Base-by-base conservation (phyloP, 2,888 invertebrate genomes). In the Mycogona germanica region DNA sequence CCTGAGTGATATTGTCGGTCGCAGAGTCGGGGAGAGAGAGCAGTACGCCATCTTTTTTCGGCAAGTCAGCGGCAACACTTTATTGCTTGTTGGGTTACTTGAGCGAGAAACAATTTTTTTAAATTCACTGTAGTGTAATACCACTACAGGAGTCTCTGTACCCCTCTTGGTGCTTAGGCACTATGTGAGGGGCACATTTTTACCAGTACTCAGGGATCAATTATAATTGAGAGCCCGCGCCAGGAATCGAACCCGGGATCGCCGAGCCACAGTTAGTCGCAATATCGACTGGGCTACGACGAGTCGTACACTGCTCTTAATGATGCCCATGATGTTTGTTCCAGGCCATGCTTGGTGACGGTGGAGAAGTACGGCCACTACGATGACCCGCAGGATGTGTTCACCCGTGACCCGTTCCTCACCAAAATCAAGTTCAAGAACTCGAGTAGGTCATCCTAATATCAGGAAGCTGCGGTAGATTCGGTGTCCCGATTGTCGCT, bases 11-110 rank as follows among this genome's bases (percentile, higher is more conserved):
- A n/a, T 23, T 35, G 48, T 48, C 1, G 50, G 50, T 7, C n/a
- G 40, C 32, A 50, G 23, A 2, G n/a, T 6, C 1, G 50, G 50
- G 7, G 50, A 50, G 40, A 29, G n/a, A n/a, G 50, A 50, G 29
- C 50, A 50, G 21, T 50, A 38, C 9, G 50, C 38, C 2, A 23
- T 37, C 2, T 2, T 50, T 29, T 50, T 40, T 28, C 21, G 40
- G 50, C 40, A 40, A 38, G 46, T 14, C 42, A 42, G 23, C 17
- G 19, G 23, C 38, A 38, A 14, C 23, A 21, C 4, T 3, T 42
- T 42, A 21, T 2, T 42, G 19, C 42, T 9, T 32, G n/a, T 32
- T 9, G 14, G 23, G 23, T 9, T 42, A 3, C 42, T 42, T 14
- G 3, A n/a, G n/a, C n/a, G n/a, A n/a, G n/a, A n/a, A n/a, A n/a